These are phyloP conservation scores for Numida meleagris DNA, from an alignment of 2,113 vertebrate genomes.

Conservation along the genomic window DNA sequence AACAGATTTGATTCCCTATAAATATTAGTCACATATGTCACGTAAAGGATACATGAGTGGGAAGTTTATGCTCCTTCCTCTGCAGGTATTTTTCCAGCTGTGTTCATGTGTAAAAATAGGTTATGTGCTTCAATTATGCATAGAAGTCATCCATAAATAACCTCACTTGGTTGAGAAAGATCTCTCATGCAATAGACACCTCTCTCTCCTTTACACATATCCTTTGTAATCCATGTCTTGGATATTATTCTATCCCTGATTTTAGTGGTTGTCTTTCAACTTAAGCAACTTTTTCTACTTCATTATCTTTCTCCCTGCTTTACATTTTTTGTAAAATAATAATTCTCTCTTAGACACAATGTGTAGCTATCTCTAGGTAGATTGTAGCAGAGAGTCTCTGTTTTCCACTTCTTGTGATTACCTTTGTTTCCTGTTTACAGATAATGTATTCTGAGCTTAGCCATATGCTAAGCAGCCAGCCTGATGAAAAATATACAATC, in stretches of 20 bases:
- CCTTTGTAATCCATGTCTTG: not conserved
- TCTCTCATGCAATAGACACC: not conserved
- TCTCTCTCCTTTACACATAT: not conserved
- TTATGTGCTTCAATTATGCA: constrained; percentile 45
- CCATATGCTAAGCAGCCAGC: not conserved
- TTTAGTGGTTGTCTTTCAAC: not conserved
- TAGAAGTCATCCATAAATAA: constrained; percentile 49
- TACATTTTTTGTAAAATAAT: not conserved
- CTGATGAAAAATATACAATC: not conserved
- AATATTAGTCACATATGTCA: not conserved
- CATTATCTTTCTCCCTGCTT: not conserved
- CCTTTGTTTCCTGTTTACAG: not conserved
- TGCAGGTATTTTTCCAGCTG: not conserved
- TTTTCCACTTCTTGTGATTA: not conserved
- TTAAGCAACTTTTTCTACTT: not conserved
- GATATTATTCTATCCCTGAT: not conserved
- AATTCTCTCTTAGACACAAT: not conserved
- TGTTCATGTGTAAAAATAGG: constrained; percentile 49
- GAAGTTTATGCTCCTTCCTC: not conserved
- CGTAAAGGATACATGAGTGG: not conserved
- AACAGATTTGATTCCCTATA: not conserved
- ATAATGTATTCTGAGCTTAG: not conserved
- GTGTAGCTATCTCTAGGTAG: not conserved
- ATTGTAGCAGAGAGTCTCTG: not conserved
- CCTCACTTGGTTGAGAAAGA: not conserved